These are phyloP conservation scores for Trematomus bernacchii DNA, from an alignment of 2,797 vertebrate genomes.

Conservation along the genomic window DNA sequence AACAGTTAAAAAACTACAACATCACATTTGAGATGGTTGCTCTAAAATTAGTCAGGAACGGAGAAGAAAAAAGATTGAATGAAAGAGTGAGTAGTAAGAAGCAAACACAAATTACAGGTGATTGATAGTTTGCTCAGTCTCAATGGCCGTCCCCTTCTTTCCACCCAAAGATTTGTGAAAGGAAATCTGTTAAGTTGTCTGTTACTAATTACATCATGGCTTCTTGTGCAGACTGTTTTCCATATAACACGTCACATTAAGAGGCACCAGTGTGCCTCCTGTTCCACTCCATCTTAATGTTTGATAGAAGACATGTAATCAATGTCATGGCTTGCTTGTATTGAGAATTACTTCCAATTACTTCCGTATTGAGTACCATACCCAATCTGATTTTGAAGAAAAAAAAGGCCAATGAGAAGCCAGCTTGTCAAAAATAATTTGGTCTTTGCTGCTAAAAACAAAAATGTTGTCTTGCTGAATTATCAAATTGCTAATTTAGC, in stretches of 20 bases:
- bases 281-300: slow-evolving; percentile 12
- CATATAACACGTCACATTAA: slow-evolving; percentile 24
- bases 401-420: slow-evolving; percentile 14
- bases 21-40: neutral
- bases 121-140: neutral
- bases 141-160: neutral
- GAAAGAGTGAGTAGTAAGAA: neutral
- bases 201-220: slow-evolving; percentile 13
- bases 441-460: slow-evolving; percentile 6
- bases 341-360: slow-evolving; percentile 44
- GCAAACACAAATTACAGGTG: neutral
- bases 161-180: slow-evolving; percentile 1
- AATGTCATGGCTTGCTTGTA: slow-evolving; percentile 23
- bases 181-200: slow-evolving; percentile 13
- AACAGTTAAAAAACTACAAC: neutral
- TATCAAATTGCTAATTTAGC: slow-evolving; percentile 8
- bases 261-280: slow-evolving; percentile 8
- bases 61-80: neutral
- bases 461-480: neutral
- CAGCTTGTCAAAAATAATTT: slow-evolving; percentile 4
- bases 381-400: neutral
- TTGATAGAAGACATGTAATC: slow-evolving; percentile 47
- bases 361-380: slow-evolving; percentile 26
- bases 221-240: slow-evolving; percentile 3
- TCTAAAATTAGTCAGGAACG: neutral